A percentile compares a stretch with the other conserved stretches of the same genome.
These are phyloP conservation scores for Scaptomyza parva DNA, from an alignment of 2,888 invertebrate species.

Conservation along the genomic window DNA sequence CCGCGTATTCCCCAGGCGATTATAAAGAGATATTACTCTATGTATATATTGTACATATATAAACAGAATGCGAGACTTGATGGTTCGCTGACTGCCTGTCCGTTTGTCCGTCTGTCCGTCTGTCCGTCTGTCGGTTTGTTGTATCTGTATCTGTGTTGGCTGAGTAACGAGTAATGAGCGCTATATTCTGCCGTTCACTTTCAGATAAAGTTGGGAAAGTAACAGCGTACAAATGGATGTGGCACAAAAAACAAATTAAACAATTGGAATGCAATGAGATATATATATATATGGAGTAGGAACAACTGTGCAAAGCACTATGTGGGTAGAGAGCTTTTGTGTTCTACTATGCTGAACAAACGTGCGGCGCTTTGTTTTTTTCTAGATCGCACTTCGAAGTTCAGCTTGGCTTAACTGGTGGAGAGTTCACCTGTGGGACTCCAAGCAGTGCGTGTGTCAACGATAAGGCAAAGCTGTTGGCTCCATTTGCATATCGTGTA, in stretches of 20 bases:
- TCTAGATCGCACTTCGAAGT: constrained; percentile 33
- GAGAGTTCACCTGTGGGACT: constrained; percentile 37
- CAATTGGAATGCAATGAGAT: constrained; percentile 75
- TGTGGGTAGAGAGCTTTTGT: constrained; percentile 59
- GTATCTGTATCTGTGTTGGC: constrained; percentile 32
- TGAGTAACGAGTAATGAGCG: constrained; percentile 59
- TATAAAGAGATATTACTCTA: constrained; percentile 30
- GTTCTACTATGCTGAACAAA: constrained; percentile 41
- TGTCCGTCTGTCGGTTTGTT: constrained; percentile 11
- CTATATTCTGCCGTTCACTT: constrained; percentile 67
- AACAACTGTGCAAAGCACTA: constrained; percentile 48
- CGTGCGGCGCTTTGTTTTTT: constrained; percentile 46
- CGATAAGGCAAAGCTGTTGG: constrained; percentile 44
- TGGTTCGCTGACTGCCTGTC: constrained; percentile 57
- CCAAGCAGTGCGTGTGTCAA: constrained; percentile 19
- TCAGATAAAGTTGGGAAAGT: constrained; percentile 78
- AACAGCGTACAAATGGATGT: constrained; percentile 54
- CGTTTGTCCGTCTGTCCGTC: constrained; percentile 7
- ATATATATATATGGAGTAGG: constrained; percentile 46
- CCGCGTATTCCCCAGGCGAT: constrained; percentile 51
- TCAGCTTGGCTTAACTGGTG: constrained; percentile 37
- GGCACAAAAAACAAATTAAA: constrained; percentile 61
- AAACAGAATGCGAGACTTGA: constrained; percentile 45
- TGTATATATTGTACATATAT: not conserved
- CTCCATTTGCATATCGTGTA: constrained; percentile 67